A percentile compares a stretch with the other conserved stretches of the same genome.
These are phyloP conservation scores for Pollimyrus isidori DNA, from an alignment of 2,113 vertebrate species.

Conservation along the genomic window DNA sequence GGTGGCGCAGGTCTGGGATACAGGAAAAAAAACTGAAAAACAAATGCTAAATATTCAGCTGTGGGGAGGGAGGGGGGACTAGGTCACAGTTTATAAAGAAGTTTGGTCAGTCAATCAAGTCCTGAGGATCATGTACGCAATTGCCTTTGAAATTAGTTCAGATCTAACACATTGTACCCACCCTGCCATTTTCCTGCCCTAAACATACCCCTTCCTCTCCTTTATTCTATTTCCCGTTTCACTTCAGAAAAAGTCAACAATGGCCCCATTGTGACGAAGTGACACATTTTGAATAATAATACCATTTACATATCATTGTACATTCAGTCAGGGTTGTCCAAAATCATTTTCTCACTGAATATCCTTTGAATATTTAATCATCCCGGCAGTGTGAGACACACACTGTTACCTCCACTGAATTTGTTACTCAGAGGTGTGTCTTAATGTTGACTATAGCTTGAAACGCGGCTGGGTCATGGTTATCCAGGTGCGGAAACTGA, in stretches of 20 bases:
- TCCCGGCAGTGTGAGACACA: background rate
- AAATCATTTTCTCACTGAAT: background rate
- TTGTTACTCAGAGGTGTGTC: too few species aligned
- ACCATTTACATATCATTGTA: slow-evolving; percentile 2
- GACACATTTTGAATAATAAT: slow-evolving; percentile 1
- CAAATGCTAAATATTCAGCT: background rate
- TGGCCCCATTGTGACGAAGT: background rate
- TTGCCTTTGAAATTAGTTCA: background rate
- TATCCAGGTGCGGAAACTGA: background rate
- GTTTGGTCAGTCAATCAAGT: background rate
- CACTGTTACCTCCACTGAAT: background rate
- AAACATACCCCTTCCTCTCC: background rate
- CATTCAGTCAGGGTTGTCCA: background rate
- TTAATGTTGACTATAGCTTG: background rate
- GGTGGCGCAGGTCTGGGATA: background rate
- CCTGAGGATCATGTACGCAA: background rate
- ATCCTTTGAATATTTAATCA: background rate
- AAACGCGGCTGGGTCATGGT: background rate
- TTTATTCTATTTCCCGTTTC: background rate
- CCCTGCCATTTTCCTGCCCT: background rate
- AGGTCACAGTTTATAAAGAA: background rate
- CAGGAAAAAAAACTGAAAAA: background rate
- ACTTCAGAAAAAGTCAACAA: background rate
- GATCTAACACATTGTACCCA: background rate
- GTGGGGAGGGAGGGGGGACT: background rate